A percentile compares a stretch with the other conserved stretches of the same genome.
Evolutionary conservation across 2,113 vertebrate genomes (phyloP).

Genomic region (Channa argus): DNA sequence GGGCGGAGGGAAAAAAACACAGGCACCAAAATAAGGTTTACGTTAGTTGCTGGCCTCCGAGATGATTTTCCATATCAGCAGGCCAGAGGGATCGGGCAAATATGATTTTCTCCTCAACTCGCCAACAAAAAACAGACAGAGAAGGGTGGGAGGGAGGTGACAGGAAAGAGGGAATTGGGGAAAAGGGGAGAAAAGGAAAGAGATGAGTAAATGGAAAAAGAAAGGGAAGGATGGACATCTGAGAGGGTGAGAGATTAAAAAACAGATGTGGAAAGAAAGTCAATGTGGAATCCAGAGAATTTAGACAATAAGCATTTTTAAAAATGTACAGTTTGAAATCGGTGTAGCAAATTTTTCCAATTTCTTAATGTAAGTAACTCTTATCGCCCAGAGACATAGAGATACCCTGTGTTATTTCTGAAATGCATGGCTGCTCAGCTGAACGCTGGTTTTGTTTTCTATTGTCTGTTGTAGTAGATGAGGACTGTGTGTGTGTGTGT

Average conservation of each 20-base stretch:
- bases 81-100: constrained; percentile 72
- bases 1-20: constrained; percentile 1
- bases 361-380: constrained; percentile 15
- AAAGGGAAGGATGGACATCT: constrained; percentile 52
- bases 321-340: constrained; percentile 43
- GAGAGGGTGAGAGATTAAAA: constrained; percentile 58
- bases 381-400: background rate
- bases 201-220: constrained; percentile 61
- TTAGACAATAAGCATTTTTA: constrained; percentile 21
- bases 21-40: constrained; percentile 70
- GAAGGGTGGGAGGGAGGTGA: constrained; percentile 44
- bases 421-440: constrained; percentile 36
- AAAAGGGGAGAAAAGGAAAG: constrained; percentile 32
- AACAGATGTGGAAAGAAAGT: constrained; percentile 38
- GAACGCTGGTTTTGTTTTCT: constrained; percentile 23
- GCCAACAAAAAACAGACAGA: constrained; percentile 70
- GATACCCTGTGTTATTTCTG: constrained; percentile 16
- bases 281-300: constrained; percentile 38
- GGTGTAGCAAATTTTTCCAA: background rate
- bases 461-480: constrained; percentile 17
- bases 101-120: constrained; percentile 73
- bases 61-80: constrained; percentile 76
- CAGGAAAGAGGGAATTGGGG: constrained; percentile 51
- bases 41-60: constrained; percentile 68
- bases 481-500: constrained; percentile 35